A percentile compares a stretch with the other conserved stretches of the same genome.
Conservation (phyloP, 2,888 invertebrate genomes). For the Lasioglossum malachurum region DNA sequence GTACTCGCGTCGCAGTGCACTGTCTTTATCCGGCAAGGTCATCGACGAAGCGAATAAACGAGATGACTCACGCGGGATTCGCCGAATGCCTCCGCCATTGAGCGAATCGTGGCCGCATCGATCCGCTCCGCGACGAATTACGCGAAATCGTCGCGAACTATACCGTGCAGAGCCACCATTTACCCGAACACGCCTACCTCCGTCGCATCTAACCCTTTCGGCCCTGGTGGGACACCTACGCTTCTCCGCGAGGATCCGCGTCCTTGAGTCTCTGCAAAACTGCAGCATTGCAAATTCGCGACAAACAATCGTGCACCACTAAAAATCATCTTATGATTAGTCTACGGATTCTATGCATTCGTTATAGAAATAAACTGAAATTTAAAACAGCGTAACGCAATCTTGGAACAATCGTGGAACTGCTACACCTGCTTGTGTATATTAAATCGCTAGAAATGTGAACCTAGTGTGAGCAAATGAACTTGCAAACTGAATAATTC, state of each 20-base stretch:
- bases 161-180: neutral
- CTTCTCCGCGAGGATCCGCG: neutral
- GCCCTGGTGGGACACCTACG: neutral
- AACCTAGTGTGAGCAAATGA: no score
- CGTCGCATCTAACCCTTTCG: neutral
- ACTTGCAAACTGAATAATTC: neutral
- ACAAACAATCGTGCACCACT: no score
- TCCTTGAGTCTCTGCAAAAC: neutral
- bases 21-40: conserved; percentile 67
- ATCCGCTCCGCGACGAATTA: conserved; percentile 57
- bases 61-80: conserved; percentile 72
- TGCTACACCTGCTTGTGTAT: no score
- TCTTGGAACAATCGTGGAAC: no score
- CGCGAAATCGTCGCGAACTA: conserved; percentile 1
- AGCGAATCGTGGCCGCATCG: conserved; percentile 64
- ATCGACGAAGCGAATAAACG: conserved; percentile 48
- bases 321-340: no score
- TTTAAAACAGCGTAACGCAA: no score
- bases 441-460: no score
- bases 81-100: conserved; percentile 59
- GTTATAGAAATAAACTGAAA: no score
- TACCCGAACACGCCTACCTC: neutral
- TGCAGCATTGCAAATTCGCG: no score
- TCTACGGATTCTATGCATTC: no score
- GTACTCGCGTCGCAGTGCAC: conserved; percentile 47